Evolutionary conservation across 2,113 vertebrate species (phyloP).

Genomic region (Brevimyrus niger): DNA sequence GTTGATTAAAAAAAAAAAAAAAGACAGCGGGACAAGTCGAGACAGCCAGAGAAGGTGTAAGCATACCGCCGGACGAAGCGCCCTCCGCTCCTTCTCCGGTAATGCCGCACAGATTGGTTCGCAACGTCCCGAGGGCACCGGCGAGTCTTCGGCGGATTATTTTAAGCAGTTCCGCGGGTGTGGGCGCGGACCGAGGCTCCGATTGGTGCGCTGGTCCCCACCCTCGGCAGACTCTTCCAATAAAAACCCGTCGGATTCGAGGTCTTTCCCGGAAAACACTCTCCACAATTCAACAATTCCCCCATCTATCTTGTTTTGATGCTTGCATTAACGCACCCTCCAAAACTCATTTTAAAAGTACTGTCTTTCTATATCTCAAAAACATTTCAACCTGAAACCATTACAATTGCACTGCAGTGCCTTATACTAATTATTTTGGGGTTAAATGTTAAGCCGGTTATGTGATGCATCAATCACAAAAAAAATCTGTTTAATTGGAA

Average conservation of each 20-base stretch:
- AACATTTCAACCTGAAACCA: background rate
- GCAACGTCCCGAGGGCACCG: background rate
- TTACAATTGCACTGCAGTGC: background rate
- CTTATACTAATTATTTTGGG: background rate
- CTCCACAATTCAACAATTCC: background rate
- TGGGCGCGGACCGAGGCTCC: slow-evolving; percentile 32
- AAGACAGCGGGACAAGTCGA: background rate
- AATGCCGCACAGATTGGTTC: background rate
- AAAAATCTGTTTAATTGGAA: background rate
- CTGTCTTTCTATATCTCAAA: background rate
- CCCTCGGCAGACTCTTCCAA: slow-evolving; percentile 18
- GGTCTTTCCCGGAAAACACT: background rate
- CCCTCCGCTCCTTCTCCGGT: background rate
- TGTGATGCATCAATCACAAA: background rate
- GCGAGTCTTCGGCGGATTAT: background rate
- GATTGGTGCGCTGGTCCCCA: slow-evolving; percentile 47
- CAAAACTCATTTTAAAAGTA: background rate
- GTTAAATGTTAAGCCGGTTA: background rate
- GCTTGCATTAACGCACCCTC: background rate
- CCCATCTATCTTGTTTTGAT: background rate
- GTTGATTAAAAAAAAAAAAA: background rate
- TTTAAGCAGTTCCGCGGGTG: slow-evolving; percentile 38
- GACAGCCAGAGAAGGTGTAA: background rate
- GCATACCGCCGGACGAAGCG: background rate
- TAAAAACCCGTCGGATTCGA: slow-evolving; percentile 17